Base-by-base conservation (phyloP, 2,113 vertebrate genomes). In the Neopipo cinnamomea region DNA sequence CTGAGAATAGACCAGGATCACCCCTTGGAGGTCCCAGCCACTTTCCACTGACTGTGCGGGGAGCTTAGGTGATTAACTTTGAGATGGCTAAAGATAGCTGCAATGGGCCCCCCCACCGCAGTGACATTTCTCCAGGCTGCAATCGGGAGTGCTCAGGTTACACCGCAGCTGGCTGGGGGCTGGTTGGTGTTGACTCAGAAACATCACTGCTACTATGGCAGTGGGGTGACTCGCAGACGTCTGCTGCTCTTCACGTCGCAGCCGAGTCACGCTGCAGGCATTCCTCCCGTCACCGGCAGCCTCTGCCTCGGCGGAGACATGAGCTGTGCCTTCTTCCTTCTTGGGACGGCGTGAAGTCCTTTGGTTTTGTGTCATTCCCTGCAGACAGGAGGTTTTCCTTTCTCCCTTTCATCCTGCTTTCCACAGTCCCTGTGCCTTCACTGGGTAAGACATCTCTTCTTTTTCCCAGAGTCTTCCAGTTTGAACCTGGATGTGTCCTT, bases 1-100 rank as follows among this genome's bases (percentile, higher is more conserved):
- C 96, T 74, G 83, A 84, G 94, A 95, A 93, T 81, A 97, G 93
- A 59, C 9, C 83, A 95, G 96, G 73, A 93, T 92, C 94, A 65
- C 93, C 95, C 96, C 53, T 35, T 2, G 89, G 93, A 92, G 86
- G 76, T 93, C 86, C 95, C 89, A 42, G 67, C 68, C 85, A 4
- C 95, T 95, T 95, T 95, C 91, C 96, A 86, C 91, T 71, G 92
- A 19, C 74, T 35, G 59, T 8, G 50, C 1, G 0, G 62, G 82
- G 88, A 90, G 91, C 94, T 95, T 83, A 50, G 94, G 46, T 74
- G 95, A 86, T 93, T 59, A 84, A 81, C 88, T 89, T 21, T 0
- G 49, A 35, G 83, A 1, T 56, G 65, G 42, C 86, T 93, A 96
- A 97, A 97, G 91, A 95, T 96, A 97, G 89, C 47, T 35, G 33